Percentiles rank a stretch among this genome's conserved stretches.
Conservation (phyloP, 2,888 invertebrate species). For the Antitype chi region DNA sequence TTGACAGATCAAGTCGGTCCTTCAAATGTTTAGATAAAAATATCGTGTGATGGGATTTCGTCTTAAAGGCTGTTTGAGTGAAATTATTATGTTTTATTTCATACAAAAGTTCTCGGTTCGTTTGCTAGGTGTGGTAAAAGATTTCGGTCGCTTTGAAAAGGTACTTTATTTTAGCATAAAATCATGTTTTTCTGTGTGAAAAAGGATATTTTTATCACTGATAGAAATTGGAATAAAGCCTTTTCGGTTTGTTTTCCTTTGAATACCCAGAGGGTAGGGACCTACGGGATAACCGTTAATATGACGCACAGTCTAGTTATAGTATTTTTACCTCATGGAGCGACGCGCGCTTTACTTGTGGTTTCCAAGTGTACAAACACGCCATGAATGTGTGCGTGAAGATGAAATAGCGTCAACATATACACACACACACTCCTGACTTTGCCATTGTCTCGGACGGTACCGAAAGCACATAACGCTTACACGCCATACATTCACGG, state of each 20-base stretch:
- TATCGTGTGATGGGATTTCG: constrained; percentile 25
- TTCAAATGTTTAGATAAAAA: constrained; percentile 43
- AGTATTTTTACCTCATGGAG: too few relatives aligned
- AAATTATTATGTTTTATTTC: constrained; percentile 8
- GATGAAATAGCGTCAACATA: too few relatives aligned
- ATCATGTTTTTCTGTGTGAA: not conserved
- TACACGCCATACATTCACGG: too few relatives aligned
- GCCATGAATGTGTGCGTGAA: too few relatives aligned
- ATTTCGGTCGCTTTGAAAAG: not conserved
- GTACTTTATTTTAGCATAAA: not conserved
- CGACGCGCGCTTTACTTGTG: too few relatives aligned
- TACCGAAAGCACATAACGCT: too few relatives aligned
- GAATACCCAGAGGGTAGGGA: not conserved
- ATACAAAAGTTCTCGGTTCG: not conserved
- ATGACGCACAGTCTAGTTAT: not conserved
- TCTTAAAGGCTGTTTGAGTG: not conserved
- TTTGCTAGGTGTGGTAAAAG: not conserved
- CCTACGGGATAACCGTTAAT: not conserved
- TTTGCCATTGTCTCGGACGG: too few relatives aligned
- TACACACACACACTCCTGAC: too few relatives aligned
- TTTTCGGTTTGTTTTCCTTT: not conserved
- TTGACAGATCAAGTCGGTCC: constrained; percentile 43
- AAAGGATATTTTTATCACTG: not conserved
- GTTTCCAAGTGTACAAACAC: too few relatives aligned
- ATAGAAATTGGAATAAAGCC: not conserved